Conservation (phyloP, 1,140 invertebrate genomes). For the Saccostrea cuccullata region DNA sequence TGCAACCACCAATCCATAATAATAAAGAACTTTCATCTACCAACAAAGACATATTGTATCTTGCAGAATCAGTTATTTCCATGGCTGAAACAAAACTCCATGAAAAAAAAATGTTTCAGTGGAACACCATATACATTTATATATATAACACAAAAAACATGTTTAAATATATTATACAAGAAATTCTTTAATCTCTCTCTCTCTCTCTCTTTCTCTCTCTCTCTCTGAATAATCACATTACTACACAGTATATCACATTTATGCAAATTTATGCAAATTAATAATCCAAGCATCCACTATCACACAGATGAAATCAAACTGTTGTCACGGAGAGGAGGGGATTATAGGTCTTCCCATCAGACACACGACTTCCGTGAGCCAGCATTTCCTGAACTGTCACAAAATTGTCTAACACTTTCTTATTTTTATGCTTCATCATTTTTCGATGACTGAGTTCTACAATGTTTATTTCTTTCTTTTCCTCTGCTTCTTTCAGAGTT, state of each 20-base stretch:
- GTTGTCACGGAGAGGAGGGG: slow-evolving; percentile 78
- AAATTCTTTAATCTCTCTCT: neutral
- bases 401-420: slow-evolving; percentile 80
- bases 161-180: too few relatives aligned
- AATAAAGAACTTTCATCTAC: neutral
- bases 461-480: slow-evolving; percentile 77
- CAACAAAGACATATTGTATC: neutral
- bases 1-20: neutral
- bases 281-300: neutral
- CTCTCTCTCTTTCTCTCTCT: neutral
- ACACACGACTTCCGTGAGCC: slow-evolving; percentile 77
- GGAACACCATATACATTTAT: neutral
- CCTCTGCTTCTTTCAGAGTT: slow-evolving; percentile 75
- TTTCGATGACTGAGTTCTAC: slow-evolving; percentile 80
- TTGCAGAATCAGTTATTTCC: neutral
- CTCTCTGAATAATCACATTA: slow-evolving; percentile 9
- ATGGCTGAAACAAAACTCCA: neutral
- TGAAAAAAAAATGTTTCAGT: neutral
- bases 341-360: slow-evolving; percentile 74
- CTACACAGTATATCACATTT: slow-evolving; percentile 15
- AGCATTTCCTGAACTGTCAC: slow-evolving; percentile 81
- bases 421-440: slow-evolving; percentile 79
- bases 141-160: neutral
- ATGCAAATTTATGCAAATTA: slow-evolving; percentile 41
- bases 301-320: slow-evolving; percentile 65